Evolutionary conservation across 2,113 vertebrate genomes (phyloP).

Genomic region (Ciconia stormi): DNA sequence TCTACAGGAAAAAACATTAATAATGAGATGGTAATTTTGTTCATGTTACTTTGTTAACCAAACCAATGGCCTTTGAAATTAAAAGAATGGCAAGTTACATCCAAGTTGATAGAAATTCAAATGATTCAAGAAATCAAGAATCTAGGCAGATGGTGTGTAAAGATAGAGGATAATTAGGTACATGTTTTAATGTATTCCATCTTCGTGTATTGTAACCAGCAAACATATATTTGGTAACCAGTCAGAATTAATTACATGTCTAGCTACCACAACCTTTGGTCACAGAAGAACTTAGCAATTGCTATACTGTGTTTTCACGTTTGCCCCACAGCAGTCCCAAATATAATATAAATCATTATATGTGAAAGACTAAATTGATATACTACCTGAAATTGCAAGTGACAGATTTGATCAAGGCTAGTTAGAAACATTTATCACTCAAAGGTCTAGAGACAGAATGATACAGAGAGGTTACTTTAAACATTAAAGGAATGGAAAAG

Average conservation of each 20-base stretch:
- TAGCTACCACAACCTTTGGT: conserved; percentile 17
- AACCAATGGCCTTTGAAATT: conserved; percentile 72
- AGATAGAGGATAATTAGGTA: conserved; percentile 47
- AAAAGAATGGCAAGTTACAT: conserved; percentile 63
- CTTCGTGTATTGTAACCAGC: conserved; percentile 37
- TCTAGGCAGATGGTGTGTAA: conserved; percentile 41
- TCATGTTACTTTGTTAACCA: conserved; percentile 64
- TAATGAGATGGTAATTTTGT: conserved; percentile 62
- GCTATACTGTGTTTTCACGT: conserved; percentile 47
- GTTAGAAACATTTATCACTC: conserved; percentile 73
- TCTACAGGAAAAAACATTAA: not conserved
- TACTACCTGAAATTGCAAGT: conserved; percentile 72
- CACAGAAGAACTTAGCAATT: conserved; percentile 27
- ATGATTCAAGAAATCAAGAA: conserved; percentile 38
- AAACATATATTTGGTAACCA: conserved; percentile 56
- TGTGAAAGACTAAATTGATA: conserved; percentile 72
- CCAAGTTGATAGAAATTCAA: conserved; percentile 58
- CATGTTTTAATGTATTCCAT: conserved; percentile 21
- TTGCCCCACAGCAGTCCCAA: conserved; percentile 53
- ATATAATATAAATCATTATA: conserved; percentile 68
- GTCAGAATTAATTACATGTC: conserved; percentile 63
- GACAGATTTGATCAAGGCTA: conserved; percentile 77
- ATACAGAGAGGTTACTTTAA: conserved; percentile 71
- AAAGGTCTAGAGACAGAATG: conserved; percentile 70
- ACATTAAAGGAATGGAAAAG: conserved; percentile 68